Conservation (phyloP, 2,888 invertebrate species). For the Lamellibrachia satsuma region DNA sequence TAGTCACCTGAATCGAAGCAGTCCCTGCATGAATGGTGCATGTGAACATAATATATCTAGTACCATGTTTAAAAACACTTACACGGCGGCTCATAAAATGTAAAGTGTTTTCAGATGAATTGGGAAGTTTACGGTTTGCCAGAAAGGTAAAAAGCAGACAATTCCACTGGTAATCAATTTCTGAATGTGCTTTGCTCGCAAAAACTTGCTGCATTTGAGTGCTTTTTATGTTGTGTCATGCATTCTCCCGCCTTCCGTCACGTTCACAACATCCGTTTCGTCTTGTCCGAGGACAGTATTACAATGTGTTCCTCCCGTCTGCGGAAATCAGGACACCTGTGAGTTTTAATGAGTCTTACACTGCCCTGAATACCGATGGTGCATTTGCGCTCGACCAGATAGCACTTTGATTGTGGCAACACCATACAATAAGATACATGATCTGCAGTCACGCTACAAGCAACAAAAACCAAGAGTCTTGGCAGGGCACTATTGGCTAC, state of each 20-base stretch:
- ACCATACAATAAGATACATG: background rate
- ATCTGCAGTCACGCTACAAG: background rate
- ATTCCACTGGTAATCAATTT: background rate
- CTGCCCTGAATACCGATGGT: background rate
- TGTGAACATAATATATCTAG: too few species aligned
- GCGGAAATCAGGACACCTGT: background rate
- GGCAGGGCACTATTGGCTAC: background rate
- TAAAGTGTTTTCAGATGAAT: background rate
- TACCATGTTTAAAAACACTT: too few species aligned
- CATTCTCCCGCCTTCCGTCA: background rate
- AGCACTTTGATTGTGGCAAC: background rate
- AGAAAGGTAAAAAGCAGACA: background rate
- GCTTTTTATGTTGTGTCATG: background rate
- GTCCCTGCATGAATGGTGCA: too few species aligned
- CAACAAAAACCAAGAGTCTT: background rate
- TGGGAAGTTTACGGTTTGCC: background rate
- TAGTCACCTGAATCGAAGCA: background rate
- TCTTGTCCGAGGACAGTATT: background rate
- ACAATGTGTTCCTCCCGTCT: background rate
- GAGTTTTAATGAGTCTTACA: background rate
- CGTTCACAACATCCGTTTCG: background rate
- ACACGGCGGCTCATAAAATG: too few species aligned
- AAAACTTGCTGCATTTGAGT: background rate
- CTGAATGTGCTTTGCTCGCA: background rate
- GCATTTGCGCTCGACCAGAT: background rate